Conservation (phyloP, 2,888 invertebrate genomes). For the Pantelozetes paolii region DNA sequence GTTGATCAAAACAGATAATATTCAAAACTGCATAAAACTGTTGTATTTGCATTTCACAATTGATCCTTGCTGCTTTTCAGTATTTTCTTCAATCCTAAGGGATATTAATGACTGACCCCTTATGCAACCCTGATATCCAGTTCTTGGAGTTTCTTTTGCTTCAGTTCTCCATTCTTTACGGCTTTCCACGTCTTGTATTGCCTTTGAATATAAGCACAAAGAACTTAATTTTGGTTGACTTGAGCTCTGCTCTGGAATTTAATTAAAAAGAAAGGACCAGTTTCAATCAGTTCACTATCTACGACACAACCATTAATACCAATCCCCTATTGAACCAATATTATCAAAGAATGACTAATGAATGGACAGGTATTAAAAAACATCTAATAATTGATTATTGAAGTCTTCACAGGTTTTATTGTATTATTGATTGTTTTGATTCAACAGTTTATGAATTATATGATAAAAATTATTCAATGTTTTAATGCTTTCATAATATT, state of each 20-base stretch:
- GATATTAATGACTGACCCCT: too few species aligned
- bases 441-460: too few species aligned
- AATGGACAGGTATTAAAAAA: neutral
- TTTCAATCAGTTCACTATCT: neutral
- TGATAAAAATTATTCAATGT: too few species aligned
- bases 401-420: too few species aligned
- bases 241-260: conserved; percentile 7
- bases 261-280: conserved; percentile 22
- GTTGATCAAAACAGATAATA: too few species aligned
- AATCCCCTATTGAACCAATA: neutral
- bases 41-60: too few species aligned
- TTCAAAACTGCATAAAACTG: too few species aligned
- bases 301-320: neutral
- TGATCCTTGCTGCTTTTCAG: too few species aligned
- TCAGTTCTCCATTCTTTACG: conserved; percentile 1
- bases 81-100: too few species aligned
- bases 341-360: neutral
- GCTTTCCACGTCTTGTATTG: neutral
- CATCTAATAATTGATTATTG: neutral
- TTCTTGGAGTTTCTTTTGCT: neutral
- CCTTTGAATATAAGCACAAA: conserved; percentile 10
- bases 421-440: too few species aligned
- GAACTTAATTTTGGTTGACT: conserved; percentile 17
- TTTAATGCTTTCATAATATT: too few species aligned
- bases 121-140: neutral